Base-by-base conservation (phyloP, 1,140 invertebrate genomes). In the Venturia canescens region DNA sequence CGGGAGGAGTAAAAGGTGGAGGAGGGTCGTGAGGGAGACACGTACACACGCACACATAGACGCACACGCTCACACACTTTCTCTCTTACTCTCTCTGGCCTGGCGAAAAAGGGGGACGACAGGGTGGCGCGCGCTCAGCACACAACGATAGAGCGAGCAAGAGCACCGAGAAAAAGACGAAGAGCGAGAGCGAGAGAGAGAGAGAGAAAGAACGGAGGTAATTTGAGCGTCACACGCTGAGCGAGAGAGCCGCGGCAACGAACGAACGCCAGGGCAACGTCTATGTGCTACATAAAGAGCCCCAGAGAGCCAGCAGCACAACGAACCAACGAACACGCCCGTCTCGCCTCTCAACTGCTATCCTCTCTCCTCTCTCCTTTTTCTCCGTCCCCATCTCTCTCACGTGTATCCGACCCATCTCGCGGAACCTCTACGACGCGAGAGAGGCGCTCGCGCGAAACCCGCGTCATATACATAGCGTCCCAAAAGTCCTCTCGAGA, bases 181-280 rank as follows among this genome's bases (percentile, higher is more conserved):
- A 63, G 50, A 21, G 78, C 67, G 80, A 76, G 79, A 66, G 26
- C 66, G 80, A 48, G 83, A 82, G 76, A 82, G 76, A 67, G 44
- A 34, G 63, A 60, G 66, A 80, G 81, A 79, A 78, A 78, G 79
- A 67, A 83, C 82, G 82, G 79, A 84, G 87, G 84, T 84, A 91
- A 91, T 91, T 91, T 91, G 90, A 91, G 90, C 90, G 90, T 91
- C 89, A 91, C 90, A 91, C 90, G 90, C 89, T 88, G 89, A 91
- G 90, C 87, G 87, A 89, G 81, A 85, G 82, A 18, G 57, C 76
- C 80, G 80, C 83, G 84, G 85, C 84, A 89, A 88, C 88, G 86
- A 86, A 89, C 86, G 84, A 85, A 84, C 82, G 88, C 86, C 87
- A 89, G 86, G 85, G 26, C 87, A 87, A 87, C 89, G 88, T 88